Evolutionary conservation across 1,140 invertebrate species (phyloP), one percentile per base, ranked within the genome.

Genomic region (Heliconius melpomene): DNA sequence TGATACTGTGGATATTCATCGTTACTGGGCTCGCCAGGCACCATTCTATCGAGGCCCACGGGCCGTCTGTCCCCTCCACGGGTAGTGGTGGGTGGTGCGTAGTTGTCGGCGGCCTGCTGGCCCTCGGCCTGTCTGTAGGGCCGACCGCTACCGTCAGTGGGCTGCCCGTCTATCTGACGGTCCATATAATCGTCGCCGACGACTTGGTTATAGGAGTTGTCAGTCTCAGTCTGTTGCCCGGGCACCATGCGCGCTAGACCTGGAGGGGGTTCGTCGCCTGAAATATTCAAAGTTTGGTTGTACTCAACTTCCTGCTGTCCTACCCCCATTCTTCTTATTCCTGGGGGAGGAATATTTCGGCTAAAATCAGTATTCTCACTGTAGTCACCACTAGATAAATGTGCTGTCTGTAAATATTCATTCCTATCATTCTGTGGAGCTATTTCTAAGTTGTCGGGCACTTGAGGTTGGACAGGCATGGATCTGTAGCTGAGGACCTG

Each of bases 361-460:
- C 88, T 90, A 32, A 92, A 93, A 79, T 92, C 93, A n/a, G 91
- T 93, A 84, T 95, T 94, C 78, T 95, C 94, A 20, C 87, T 84
- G 80, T 92, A 95, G 86, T 95, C 95, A 6, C 94, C 94, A 84
- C 96, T 95, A 3, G 96, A 96, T 23, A 97, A 89, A 84, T 97
- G 96, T 13, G 96, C 96, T 9, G 96, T 97, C 91, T 97, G 96
- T 77, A 97, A 89, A 90, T 97, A 97, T 87, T 97, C 96, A 85
- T 97, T 96, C 79, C 96, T 93, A 85, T 97, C 96, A 90, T 96
- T 96, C 79, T 95, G 95, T 1, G 96, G 95, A 7, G 95, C 96
- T 70, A 96, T 89, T 91, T 96, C 95, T 80, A 95, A 93, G 85
- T 96, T 96, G 74, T 96, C 95, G 75, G 94, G 89, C 66, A 91